These are phyloP conservation scores for Karalla daura DNA, from an alignment of 2,797 vertebrate species.

Conservation along the genomic window DNA sequence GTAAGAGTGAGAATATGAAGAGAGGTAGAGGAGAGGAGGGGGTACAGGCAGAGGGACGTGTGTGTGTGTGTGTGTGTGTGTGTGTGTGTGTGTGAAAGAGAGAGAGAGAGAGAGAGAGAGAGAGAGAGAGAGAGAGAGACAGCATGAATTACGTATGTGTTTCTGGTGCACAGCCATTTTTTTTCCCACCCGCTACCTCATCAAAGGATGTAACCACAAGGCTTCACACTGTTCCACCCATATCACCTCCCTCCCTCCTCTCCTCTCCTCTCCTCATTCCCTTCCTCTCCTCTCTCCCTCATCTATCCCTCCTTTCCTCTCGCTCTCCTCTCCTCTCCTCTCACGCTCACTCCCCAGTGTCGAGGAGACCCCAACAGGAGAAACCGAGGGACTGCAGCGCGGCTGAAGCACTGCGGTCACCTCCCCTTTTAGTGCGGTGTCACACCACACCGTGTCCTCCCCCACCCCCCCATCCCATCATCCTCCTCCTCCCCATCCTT, in stretches of 20 bases:
- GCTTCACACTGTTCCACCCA: constrained; percentile 73
- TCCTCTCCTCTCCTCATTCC: constrained; percentile 16
- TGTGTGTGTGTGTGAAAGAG: not conserved
- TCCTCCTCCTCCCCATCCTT: no score
- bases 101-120: not conserved
- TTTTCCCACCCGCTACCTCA: constrained; percentile 66
- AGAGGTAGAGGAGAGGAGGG: constrained; percentile 13
- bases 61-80: constrained; percentile 23
- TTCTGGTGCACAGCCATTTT: constrained; percentile 60
- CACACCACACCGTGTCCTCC: constrained; percentile 65
- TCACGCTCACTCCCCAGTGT: constrained; percentile 55
- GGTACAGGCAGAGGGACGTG: constrained; percentile 38
- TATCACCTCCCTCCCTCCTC: constrained; percentile 47
- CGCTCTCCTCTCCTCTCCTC: constrained; percentile 3
- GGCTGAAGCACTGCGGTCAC: constrained; percentile 75
- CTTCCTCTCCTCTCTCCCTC: constrained; percentile 21
- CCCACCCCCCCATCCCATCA: no score
- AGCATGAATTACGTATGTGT: constrained; percentile 53
- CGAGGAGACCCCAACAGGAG: constrained; percentile 76
- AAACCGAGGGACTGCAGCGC: constrained; percentile 68
- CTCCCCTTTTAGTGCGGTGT: constrained; percentile 81
- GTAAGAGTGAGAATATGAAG: constrained; percentile 17
- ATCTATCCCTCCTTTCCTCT: constrained; percentile 10
- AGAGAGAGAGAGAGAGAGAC: constrained; percentile 8
- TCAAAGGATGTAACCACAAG: constrained; percentile 83